These are phyloP conservation scores for Penaeus monodon DNA, from an alignment of 2,888 invertebrate species.

Conservation along the genomic window DNA sequence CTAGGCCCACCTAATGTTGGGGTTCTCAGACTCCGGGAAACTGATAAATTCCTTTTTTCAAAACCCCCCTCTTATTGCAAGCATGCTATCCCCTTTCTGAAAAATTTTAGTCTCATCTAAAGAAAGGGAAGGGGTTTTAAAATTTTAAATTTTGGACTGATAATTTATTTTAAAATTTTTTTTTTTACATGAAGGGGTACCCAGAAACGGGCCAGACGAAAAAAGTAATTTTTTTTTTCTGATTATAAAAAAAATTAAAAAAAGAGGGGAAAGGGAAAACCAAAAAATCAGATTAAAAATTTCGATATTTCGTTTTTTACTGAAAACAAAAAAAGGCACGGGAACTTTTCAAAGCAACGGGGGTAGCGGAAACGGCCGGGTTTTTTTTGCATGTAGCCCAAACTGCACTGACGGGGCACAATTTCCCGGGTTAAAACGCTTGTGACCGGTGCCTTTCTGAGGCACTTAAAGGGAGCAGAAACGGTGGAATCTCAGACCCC, in stretches of 20 bases:
- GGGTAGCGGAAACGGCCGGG: not conserved
- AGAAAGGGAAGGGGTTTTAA: conserved; percentile 69
- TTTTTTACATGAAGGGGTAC: no score
- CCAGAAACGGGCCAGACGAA: no score
- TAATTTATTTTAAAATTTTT: no score
- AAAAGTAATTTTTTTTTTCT: no score
- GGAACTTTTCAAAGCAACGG: no score
- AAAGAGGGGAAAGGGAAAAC: no score
- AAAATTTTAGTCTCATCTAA: conserved; percentile 87
- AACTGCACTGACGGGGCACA: conserved; percentile 30
- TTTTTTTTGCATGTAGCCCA: conserved; percentile 39
- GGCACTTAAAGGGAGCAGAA: conserved; percentile 26
- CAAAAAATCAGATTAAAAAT: not conserved
- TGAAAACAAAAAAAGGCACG: no score
- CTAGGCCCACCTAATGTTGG: conserved; percentile 85
- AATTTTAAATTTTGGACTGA: no score
- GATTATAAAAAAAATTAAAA: no score
- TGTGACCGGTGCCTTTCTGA: conserved; percentile 38
- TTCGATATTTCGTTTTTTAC: no score
- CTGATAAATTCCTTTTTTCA: conserved; percentile 84
- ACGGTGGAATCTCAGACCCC: conserved; percentile 31
- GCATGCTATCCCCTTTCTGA: conserved; percentile 80
- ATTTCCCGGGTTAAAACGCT: conserved; percentile 44
- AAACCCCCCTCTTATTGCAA: conserved; percentile 78
- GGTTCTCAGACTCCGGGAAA: conserved; percentile 85